phyloP scores from a whole-genome alignment of 2,888 invertebrate species.

The Acanthoscelides obtectus region DNA sequence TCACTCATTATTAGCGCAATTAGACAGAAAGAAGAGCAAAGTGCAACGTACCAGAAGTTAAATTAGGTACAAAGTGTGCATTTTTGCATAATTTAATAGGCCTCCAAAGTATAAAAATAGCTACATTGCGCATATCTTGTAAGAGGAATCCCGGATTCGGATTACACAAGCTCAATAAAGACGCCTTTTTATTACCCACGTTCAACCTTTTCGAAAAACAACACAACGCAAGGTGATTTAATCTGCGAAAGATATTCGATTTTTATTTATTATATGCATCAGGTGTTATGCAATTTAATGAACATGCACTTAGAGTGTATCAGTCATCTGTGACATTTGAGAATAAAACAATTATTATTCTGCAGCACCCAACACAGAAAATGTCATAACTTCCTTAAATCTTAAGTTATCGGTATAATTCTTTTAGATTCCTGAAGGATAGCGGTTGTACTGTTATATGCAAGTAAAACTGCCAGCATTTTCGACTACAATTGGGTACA shows the following conservation, averaged over 20 bases:
- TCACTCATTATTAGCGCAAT: no score
- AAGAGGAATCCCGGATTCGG: background rate
- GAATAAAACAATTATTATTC: no score
- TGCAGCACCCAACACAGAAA: no score
- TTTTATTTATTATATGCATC: background rate
- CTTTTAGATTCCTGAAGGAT: no score
- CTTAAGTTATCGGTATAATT: no score
- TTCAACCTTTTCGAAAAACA: background rate
- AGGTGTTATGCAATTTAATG: background rate
- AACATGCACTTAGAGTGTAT: background rate
- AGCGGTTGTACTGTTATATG: no score
- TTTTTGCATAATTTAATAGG: background rate
- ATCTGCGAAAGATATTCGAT: background rate
- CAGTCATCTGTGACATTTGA: no score
- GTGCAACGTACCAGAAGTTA: no score
- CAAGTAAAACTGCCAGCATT: no score
- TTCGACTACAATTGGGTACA: no score
- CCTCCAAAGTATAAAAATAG: background rate
- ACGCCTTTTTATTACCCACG: background rate
- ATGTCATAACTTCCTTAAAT: no score
- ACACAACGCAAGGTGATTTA: background rate
- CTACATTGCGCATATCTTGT: background rate
- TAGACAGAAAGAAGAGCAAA: no score
- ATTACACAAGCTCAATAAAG: background rate
- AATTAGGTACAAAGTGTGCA: background rate